Conservation (phyloP, 2,888 invertebrate species). For the Leptopilina myrica region DNA sequence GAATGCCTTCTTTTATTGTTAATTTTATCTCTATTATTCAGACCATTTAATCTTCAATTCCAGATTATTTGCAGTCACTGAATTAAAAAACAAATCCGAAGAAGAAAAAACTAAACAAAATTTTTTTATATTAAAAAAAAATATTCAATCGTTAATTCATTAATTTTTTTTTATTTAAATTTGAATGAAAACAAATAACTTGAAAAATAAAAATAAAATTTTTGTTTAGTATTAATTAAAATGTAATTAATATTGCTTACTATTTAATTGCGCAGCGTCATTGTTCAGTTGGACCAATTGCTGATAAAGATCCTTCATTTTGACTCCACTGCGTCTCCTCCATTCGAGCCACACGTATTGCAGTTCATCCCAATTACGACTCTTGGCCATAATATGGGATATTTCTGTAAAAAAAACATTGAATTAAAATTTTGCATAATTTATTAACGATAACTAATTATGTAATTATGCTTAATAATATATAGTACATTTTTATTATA, state of each 20-base stretch:
- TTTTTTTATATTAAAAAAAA: no score
- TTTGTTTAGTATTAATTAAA: no score
- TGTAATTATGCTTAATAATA: not conserved
- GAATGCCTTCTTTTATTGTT: constrained; percentile 24
- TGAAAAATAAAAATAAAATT: no score
- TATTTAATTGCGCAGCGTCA: constrained; percentile 87
- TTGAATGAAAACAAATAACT: no score
- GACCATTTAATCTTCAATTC: not conserved
- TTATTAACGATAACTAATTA: not conserved
- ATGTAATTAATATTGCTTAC: constrained; percentile 78
- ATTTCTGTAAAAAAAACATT: constrained; percentile 73
- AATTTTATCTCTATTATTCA: constrained; percentile 28
- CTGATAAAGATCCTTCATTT: constrained; percentile 88
- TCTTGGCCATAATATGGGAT: constrained; percentile 85
- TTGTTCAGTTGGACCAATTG: constrained; percentile 89
- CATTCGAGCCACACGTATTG: constrained; percentile 94
- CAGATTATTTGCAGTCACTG: not conserved
- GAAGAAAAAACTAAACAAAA: no score
- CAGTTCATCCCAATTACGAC: constrained; percentile 92
- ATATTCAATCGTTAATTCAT: not conserved
- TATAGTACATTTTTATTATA: no score
- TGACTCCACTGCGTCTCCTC: constrained; percentile 86
- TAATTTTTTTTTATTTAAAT: no score
- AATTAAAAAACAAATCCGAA: not conserved
- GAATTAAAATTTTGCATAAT: not conserved